Evolutionary conservation across 1,140 invertebrate genomes (phyloP).

Genomic region (Harlomillsia oculata): DNA sequence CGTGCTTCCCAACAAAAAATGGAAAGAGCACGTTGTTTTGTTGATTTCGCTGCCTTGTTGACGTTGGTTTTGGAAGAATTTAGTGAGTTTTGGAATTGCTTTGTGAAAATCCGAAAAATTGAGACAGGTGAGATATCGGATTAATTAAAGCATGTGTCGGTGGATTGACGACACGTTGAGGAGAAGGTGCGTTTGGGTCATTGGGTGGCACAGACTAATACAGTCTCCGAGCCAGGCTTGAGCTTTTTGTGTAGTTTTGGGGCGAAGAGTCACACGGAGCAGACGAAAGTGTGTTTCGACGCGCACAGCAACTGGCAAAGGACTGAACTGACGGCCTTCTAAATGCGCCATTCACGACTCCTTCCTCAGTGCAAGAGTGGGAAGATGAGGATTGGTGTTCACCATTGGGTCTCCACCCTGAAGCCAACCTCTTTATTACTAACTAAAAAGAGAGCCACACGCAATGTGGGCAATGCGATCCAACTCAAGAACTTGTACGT

Average conservation of each 20-base stretch:
- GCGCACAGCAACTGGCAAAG: conserved; percentile 12
- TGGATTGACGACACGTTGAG: too few species aligned
- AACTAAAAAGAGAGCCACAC: background rate
- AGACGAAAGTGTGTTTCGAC: background rate
- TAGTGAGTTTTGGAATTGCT: too few species aligned
- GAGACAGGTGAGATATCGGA: too few species aligned
- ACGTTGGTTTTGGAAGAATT: too few species aligned
- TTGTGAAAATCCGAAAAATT: too few species aligned
- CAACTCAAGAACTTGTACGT: background rate
- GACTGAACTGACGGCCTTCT: conserved; percentile 5
- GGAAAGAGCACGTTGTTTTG: too few species aligned
- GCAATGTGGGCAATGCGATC: background rate
- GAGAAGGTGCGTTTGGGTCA: too few species aligned
- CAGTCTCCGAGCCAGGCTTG: background rate
- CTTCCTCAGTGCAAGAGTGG: background rate
- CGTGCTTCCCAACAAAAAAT: too few species aligned
- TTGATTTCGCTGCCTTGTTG: too few species aligned
- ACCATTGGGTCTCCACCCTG: background rate
- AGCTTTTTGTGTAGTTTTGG: background rate
- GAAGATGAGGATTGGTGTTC: background rate
- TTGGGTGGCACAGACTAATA: too few species aligned
- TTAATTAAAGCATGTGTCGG: too few species aligned
- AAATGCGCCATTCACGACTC: conserved; percentile 13
- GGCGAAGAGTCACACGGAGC: too few species aligned
- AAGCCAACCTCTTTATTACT: conserved; percentile 9